Percentiles rank a stretch among this genome's conserved stretches.
These are phyloP conservation scores for Lissonota sp. DNA, from an alignment of 2,888 invertebrate genomes.

Conservation along the genomic window DNA sequence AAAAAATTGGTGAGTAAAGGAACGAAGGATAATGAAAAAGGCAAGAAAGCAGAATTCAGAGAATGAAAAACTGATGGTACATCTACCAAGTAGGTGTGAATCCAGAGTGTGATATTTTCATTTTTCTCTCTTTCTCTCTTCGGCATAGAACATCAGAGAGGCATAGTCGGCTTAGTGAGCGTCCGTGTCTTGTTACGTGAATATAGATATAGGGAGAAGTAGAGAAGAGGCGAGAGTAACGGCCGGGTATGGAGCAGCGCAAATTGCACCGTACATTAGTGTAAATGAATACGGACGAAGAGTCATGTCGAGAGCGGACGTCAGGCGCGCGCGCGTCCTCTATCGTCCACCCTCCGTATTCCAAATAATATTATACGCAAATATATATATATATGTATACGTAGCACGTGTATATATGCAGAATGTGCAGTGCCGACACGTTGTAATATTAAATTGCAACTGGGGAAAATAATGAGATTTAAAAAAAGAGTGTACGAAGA, in stretches of 20 bases:
- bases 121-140: conserved; percentile 26
- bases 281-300: conserved; percentile 77
- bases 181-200: background rate
- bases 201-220: conserved; percentile 13
- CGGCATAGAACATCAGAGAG: conserved; percentile 55
- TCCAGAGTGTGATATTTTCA: conserved; percentile 39
- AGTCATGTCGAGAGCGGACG: conserved; percentile 65
- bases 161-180: conserved; percentile 11
- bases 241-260: conserved; percentile 70
- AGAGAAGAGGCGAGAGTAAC: conserved; percentile 49
- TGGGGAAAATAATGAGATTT: conserved; percentile 34
- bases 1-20: background rate
- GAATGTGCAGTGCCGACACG: conserved; percentile 50
- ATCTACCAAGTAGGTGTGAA: conserved; percentile 30
- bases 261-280: conserved; percentile 77
- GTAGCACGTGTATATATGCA: conserved; percentile 11
- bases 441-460: conserved; percentile 65
- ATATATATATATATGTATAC: conserved; percentile 20
- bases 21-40: background rate
- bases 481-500: conserved; percentile 7
- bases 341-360: conserved; percentile 27
- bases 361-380: conserved; percentile 10
- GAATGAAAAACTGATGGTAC: conserved; percentile 24
- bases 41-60: conserved; percentile 5
- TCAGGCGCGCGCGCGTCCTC: conserved; percentile 55